Evolutionary conservation across 1,140 invertebrate genomes (phyloP), one percentile per base, ranked within the genome.

Genomic region (Drosophila saltans): DNA sequence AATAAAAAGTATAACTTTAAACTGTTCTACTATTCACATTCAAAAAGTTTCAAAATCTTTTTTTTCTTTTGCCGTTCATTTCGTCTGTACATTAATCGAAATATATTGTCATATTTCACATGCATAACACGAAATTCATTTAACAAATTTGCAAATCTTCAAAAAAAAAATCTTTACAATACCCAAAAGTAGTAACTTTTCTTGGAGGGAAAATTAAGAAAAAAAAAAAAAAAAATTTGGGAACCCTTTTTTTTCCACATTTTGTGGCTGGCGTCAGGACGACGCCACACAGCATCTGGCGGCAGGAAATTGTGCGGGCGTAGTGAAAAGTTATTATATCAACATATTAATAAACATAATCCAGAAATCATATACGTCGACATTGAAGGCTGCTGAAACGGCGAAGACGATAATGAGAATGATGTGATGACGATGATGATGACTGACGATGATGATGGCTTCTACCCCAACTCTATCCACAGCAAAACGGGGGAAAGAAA

Each of bases 281-380:
- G 74, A 56, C 72, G 66, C 72, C 74, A 45, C 21, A 43, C 28
- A 63, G 41, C 73, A 75, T 64, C 71, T 75, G 73, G 33, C 8
- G 16, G 41, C 45, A 69, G 45, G 45, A 52, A 52, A 52, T 52
- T 52, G 45, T 52, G 45, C 66, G 40, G 40, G 5, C 24, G n/a
- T 11, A 8, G 28, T 16, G 33, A 33, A 56, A 66, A 36, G 66
- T 56, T 76, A 76, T 76, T 76, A 76, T 48, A 70, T 76, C 73
- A 33, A 55, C 72, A 76, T 76, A 76, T 76, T 76, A 76, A 76
- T 76, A 56, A 69, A 60, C 60, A 69, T 76, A 76, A 76, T 76
- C 55, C 60, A 21, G 70, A 80, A 77, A 72, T 72, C 72, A 83
- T 81, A 81, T 66, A 78, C 78, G 67, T 59, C 64, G 48, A 61